Conservation (phyloP, 2,797 vertebrate species). For the Dermochelys coriacea region DNA sequence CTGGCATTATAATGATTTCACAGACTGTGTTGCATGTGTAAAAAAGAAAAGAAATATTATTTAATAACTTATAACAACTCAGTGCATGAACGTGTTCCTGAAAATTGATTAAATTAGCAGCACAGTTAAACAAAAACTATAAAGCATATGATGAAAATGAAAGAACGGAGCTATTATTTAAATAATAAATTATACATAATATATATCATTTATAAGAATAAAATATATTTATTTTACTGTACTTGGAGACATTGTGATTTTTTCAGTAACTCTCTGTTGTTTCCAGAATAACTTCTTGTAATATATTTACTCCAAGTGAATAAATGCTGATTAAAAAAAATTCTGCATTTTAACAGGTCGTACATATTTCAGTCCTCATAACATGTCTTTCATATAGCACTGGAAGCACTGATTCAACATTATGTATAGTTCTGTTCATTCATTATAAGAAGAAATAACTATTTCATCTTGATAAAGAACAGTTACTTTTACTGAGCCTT, state of each 20-base stretch:
- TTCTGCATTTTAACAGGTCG: background rate
- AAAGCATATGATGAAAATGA: background rate
- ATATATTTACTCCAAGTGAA: background rate
- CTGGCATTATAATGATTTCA: background rate
- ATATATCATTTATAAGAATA: background rate
- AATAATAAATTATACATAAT: background rate
- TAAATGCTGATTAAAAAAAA: constrained; percentile 5
- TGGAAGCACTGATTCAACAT: background rate
- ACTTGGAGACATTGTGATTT: constrained; percentile 12
- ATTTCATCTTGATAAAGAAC: background rate
- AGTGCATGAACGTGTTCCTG: background rate
- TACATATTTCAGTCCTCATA: background rate
- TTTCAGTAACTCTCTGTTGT: constrained; percentile 24
- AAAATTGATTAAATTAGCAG: background rate
- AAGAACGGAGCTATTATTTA: background rate
- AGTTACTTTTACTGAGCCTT: background rate
- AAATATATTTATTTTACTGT: constrained; percentile 39
- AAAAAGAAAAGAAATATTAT: background rate
- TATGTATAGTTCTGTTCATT: background rate
- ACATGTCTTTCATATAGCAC: background rate
- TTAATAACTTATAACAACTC: background rate
- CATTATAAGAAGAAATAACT: background rate
- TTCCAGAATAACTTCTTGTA: background rate
- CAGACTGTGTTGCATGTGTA: background rate
- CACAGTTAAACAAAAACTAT: background rate